Percentiles rank a stretch among this genome's conserved stretches.
Conservation (phyloP, 1,140 invertebrate genomes). For the Chrysopa pallens region DNA sequence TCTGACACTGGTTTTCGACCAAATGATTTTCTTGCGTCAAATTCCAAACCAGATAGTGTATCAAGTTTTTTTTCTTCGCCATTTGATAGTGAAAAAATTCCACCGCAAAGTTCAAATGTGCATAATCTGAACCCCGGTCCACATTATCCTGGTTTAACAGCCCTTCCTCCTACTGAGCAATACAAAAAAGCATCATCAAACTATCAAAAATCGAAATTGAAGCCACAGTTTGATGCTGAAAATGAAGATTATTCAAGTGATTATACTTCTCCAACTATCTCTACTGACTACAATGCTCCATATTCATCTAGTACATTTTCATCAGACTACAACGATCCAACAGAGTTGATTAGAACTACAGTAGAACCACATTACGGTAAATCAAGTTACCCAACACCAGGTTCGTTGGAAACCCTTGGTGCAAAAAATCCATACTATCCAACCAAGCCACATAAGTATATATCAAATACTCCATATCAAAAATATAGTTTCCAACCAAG, state of each 20-base stretch:
- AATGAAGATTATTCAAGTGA: too few species aligned
- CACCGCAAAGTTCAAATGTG: background rate
- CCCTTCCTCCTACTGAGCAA: background rate
- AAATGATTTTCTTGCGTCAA: background rate
- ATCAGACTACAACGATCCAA: too few species aligned
- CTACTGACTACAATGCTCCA: too few species aligned
- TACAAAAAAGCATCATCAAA: background rate
- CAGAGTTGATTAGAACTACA: too few species aligned
- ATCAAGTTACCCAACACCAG: background rate
- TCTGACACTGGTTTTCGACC: background rate
- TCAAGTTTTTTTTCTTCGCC: background rate
- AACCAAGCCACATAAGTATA: constrained; percentile 2
- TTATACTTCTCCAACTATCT: too few species aligned
- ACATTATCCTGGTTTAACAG: background rate
- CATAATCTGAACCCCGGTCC: background rate
- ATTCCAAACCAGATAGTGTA: background rate
- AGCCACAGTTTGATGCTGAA: too few species aligned
- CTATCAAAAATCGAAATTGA: background rate
- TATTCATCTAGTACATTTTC: too few species aligned
- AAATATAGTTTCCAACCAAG: constrained; percentile 18
- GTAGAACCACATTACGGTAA: background rate
- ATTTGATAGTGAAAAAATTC: background rate
- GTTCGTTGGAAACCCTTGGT: background rate
- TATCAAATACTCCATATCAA: constrained; percentile 11
- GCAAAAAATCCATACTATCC: constrained; percentile 3